Evolutionary conservation across 2,888 invertebrate genomes (phyloP), one percentile per base, ranked within the genome.

Genomic region (Cantharis flavilabris): DNA sequence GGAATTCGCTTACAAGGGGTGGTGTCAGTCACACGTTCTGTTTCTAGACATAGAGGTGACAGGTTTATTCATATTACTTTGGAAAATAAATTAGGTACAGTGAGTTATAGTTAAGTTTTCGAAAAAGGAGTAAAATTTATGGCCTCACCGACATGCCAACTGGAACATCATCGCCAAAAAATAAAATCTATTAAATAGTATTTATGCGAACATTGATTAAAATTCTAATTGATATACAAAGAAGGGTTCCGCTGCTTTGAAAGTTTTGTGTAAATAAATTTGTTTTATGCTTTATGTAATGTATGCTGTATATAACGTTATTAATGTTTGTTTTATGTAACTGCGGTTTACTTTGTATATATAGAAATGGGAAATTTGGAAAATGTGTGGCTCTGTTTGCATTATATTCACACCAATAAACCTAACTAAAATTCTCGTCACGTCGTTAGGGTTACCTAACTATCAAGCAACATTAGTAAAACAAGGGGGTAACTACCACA

Each of bases 401-500:
- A 62, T 63, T 69, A 69, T 62, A 69, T 76, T 63, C 76, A 70
- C 28, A 69, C 73, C 70, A 72, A 76, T 76, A 76, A 76, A 73
- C 76, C 70, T 69, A 23, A 11, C 69, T 70, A 64, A 49, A 62
- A 72, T 63, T 72, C 69, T 49, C 49, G 73, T 33, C 72, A 49
- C 72, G 20, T 72, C 71, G 76, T 76, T 75, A 76, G 72, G 72
- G 76, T 76, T 76, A 76, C 76, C 30, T 76, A 67, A 67, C 65
- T 67, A 67, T 23, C 65, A 18, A 67, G 23, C 26, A 20, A 23
- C 65, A 67, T 67, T 67, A 23, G 65, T 67, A 67, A 67, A 67
- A 67, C 65, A 67, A 20, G 23, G 14, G 65, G 26, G 65, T 67
- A 67, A 67, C 65, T 67, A 67, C 20, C 65, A 18, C 28, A 70